Conservation (phyloP, 2,888 invertebrate species). For the Adelognathus sp. region DNA sequence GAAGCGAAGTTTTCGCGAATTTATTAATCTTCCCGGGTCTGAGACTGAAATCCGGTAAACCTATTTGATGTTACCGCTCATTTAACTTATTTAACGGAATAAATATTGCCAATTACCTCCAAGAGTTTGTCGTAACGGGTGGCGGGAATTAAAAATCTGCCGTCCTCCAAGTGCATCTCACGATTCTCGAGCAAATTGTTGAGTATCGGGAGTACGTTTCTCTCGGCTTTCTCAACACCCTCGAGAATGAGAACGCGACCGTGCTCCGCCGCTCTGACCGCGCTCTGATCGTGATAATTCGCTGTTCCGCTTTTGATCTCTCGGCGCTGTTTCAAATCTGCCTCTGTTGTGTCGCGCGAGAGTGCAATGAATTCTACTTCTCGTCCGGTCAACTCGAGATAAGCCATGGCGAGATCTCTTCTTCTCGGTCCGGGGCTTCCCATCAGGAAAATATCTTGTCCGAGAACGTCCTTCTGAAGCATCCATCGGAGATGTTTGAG, state of each 20-base stretch:
- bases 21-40: no score
- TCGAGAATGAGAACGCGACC: constrained; percentile 95
- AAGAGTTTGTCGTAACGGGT: constrained; percentile 94
- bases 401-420: constrained; percentile 92
- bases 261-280: constrained; percentile 94
- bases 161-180: constrained; percentile 99
- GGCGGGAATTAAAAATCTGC: constrained; percentile 94
- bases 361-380: constrained; percentile 97
- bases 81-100: no score
- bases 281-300: constrained; percentile 96
- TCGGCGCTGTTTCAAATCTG: constrained; percentile 96
- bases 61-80: no score
- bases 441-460: constrained; percentile 97
- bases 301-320: constrained; percentile 95
- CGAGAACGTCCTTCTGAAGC: constrained; percentile 95
- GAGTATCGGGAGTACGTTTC: constrained; percentile 97
- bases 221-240: constrained; percentile 98
- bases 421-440: constrained; percentile 94
- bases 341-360: constrained; percentile 97
- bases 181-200: constrained; percentile 98
- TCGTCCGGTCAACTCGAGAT: constrained; percentile 92
- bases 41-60: no score
- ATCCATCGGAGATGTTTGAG: constrained; percentile 96
- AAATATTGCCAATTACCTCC: constrained; percentile 83
- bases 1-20: background rate